These are phyloP conservation scores for Limnephilus rhombicus DNA, from an alignment of 2,888 invertebrate species.

Conservation along the genomic window DNA sequence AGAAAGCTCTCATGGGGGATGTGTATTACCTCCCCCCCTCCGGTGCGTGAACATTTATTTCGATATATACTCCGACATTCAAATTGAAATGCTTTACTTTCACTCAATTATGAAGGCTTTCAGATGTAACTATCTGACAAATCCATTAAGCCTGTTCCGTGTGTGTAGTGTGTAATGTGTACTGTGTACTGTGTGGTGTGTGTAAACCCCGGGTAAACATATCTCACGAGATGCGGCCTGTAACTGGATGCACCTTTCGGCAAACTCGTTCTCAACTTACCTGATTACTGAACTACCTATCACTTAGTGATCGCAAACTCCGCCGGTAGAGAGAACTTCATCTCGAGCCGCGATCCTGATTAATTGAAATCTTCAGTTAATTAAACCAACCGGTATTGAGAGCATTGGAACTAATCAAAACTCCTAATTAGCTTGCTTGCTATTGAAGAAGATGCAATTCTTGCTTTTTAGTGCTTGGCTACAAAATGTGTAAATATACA, in stretches of 20 bases:
- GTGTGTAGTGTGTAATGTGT: background rate
- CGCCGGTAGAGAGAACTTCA: slow-evolving; percentile 21
- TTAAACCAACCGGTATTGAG: background rate
- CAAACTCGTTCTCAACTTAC: slow-evolving; percentile 16
- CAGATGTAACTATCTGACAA: background rate
- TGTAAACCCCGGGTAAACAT: background rate
- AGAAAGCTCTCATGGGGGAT: too few relatives aligned
- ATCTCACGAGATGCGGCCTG: background rate
- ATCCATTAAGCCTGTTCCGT: background rate
- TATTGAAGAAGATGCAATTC: background rate
- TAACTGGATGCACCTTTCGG: background rate
- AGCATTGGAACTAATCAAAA: background rate
- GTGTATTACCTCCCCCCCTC: too few relatives aligned
- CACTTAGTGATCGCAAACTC: slow-evolving; percentile 21
- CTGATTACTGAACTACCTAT: slow-evolving; percentile 18
- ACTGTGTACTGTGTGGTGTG: background rate
- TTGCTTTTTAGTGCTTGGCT: background rate
- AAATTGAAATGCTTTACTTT: background rate
- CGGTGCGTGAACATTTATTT: background rate
- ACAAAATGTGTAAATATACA: background rate
- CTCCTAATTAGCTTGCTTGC: background rate
- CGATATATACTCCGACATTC: background rate
- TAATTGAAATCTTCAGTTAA: slow-evolving; percentile 37
- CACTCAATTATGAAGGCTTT: background rate
- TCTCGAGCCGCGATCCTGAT: slow-evolving; percentile 14